phyloP scores from a whole-genome alignment of 2,797 vertebrate species.

The Agapornis canus region DNA sequence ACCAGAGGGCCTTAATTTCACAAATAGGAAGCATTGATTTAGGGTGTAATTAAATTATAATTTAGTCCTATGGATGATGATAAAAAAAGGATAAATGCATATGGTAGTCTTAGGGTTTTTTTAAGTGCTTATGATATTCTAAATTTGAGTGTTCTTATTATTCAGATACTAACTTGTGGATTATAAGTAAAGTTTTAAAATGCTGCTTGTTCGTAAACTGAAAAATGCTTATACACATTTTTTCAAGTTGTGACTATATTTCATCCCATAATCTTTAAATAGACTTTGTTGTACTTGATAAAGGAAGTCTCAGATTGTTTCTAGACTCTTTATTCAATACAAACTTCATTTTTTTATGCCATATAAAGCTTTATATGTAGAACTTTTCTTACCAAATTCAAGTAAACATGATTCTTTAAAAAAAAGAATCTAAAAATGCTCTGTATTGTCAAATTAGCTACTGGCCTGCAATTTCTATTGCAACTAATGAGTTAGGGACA shows the following conservation, averaged over 20 bases:
- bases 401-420: not conserved
- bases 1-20: not conserved
- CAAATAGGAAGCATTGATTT: not conserved
- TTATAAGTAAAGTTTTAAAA: not conserved
- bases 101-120: not conserved
- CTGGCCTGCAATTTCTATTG: not conserved
- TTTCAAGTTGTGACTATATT: not conserved
- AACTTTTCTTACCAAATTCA: not conserved
- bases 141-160: not conserved
- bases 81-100: not conserved
- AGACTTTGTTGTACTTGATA: not conserved
- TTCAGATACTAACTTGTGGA: not conserved
- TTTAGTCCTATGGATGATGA: not conserved
- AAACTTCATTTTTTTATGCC: fast-evolving
- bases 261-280: not conserved
- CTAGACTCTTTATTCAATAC: not conserved
- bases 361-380: not conserved
- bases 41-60: not conserved
- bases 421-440: not conserved
- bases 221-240: not conserved
- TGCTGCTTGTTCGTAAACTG: not conserved
- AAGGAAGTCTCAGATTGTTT: not conserved
- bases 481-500: not conserved
- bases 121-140: not conserved
- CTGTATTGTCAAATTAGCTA: not conserved